Conservation (phyloP, 2,797 vertebrate species). For the Thunnus albacares region DNA sequence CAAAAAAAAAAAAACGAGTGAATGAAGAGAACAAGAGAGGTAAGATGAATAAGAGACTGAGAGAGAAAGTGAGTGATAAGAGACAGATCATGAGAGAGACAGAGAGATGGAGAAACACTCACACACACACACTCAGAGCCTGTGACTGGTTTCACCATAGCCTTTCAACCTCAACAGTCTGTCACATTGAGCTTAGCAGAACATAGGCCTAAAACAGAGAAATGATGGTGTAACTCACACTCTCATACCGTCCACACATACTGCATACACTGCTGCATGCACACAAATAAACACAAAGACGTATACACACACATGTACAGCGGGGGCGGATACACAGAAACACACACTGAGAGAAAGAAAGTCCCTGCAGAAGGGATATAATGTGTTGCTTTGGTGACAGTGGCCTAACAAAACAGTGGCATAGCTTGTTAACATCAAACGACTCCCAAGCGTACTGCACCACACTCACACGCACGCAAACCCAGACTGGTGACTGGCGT, state of each 20-base stretch:
- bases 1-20: slow-evolving; percentile 14
- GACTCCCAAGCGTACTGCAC: slow-evolving; percentile 35
- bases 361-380: slow-evolving; percentile 52
- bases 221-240: slow-evolving; percentile 35
- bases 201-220: slow-evolving; percentile 32
- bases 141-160: slow-evolving; percentile 17
- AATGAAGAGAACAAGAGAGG: slow-evolving; percentile 31
- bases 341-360: slow-evolving; percentile 38
- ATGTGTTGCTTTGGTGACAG: slow-evolving; percentile 79
- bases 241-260: neutral
- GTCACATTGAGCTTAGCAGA: slow-evolving; percentile 41
- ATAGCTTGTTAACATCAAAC: slow-evolving; percentile 78
- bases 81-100: slow-evolving; percentile 21
- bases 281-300: slow-evolving; percentile 32
- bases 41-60: slow-evolving; percentile 36
- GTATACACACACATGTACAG: neutral
- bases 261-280: neutral
- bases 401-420: slow-evolving; percentile 78
- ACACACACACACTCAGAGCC: neutral
- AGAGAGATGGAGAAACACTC: slow-evolving; percentile 21
- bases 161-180: slow-evolving; percentile 37
- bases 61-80: slow-evolving; percentile 45
- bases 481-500: neutral
- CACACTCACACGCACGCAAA: slow-evolving; percentile 42
- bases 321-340: neutral